Conservation (phyloP, 2,113 vertebrate species). For the Clarias batrachus region DNA sequence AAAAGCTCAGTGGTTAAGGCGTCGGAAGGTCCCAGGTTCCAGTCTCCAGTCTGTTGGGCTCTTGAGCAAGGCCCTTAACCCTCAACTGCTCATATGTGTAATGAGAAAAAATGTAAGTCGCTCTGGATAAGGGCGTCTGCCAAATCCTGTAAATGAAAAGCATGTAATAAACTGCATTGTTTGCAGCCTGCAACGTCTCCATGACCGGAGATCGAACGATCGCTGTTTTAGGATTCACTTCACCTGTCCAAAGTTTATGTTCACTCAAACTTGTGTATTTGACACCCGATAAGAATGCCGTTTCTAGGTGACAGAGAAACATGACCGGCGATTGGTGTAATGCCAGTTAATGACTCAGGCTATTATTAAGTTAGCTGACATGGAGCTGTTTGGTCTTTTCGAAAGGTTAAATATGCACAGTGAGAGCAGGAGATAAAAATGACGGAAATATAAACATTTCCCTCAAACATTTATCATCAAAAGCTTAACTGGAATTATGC, state of each 20-base stretch:
- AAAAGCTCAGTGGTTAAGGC: not conserved
- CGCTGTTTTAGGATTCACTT: not conserved
- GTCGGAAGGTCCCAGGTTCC: no score
- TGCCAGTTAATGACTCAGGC: conserved; percentile 7
- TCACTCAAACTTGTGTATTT: not conserved
- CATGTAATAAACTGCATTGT: not conserved
- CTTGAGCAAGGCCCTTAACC: no score
- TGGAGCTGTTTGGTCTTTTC: not conserved
- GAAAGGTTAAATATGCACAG: conserved; percentile 4
- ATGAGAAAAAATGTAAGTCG: no score
- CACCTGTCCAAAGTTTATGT: conserved; percentile 3
- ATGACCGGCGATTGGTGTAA: not conserved
- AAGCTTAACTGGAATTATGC: not conserved
- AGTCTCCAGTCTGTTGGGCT: no score
- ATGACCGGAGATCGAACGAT: not conserved
- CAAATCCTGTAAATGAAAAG: not conserved
- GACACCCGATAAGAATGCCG: not conserved
- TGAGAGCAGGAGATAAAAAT: not conserved
- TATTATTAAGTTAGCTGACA: conserved; percentile 12
- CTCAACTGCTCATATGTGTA: no score
- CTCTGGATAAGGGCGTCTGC: no score
- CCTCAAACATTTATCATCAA: not conserved
- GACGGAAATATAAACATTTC: not conserved
- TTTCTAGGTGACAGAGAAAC: not conserved
- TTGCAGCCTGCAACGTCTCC: conserved; percentile 8